phyloP scores from a whole-genome alignment of 2,797 vertebrate species.

The Sphenopsis melanotis region DNA sequence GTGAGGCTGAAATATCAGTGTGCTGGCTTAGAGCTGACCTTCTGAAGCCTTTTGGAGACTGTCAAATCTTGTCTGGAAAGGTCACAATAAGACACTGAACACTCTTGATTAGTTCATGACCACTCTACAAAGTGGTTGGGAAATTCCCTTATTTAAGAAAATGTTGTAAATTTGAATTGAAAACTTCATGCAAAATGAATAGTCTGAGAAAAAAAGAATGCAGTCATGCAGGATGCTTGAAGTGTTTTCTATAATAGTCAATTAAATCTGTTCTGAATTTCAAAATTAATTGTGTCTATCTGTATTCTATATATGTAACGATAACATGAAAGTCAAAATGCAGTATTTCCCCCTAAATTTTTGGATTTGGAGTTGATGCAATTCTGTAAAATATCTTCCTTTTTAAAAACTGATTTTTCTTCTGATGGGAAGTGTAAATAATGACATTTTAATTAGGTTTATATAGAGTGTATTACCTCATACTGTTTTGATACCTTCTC shows the following conservation, averaged over 20 bases:
- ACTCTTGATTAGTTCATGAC: not conserved
- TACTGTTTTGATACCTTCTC: not conserved
- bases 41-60: not conserved
- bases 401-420: not conserved
- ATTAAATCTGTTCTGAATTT: not conserved
- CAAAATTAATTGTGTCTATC: not conserved
- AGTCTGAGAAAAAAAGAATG: not conserved
- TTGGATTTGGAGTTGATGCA: not conserved
- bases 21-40: not conserved
- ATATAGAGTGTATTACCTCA: not conserved
- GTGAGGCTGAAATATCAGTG: not conserved
- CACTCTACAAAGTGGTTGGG: not conserved
- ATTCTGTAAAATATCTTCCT: not conserved
- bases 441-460: not conserved
- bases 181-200: not conserved
- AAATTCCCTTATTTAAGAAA: not conserved
- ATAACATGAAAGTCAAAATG: not conserved
- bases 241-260: not conserved
- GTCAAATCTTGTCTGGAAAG: not conserved
- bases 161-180: not conserved
- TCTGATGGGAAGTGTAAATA: not conserved
- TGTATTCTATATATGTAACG: not conserved
- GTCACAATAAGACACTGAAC: not conserved
- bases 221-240: not conserved
- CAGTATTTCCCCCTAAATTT: not conserved